phyloP scores from a whole-genome alignment of 2,113 vertebrate species.

The Toxostoma redivivum region DNA sequence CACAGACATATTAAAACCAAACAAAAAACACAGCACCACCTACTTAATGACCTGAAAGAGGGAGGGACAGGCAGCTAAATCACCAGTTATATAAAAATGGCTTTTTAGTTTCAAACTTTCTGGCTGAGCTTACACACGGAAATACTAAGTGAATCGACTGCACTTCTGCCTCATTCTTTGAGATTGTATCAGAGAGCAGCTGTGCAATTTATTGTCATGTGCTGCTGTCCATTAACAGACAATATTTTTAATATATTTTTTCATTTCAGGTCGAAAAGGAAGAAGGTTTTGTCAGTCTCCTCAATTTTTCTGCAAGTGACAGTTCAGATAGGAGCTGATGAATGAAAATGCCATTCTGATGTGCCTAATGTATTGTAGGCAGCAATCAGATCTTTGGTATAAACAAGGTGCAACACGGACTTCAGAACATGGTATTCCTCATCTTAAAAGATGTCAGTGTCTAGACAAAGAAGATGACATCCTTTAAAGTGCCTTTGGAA shows the following conservation, averaged over 20 bases:
- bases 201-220: constrained; percentile 12
- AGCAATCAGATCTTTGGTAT: constrained; percentile 28
- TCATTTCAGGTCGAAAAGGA: constrained; percentile 33
- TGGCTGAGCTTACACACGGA: neutral
- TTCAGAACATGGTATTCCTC: constrained; percentile 34
- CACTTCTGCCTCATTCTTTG: neutral
- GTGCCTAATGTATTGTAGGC: constrained; percentile 1
- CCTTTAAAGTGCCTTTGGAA: constrained; percentile 59
- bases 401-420: constrained; percentile 26
- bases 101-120: constrained; percentile 14
- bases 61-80: neutral
- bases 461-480: constrained; percentile 58
- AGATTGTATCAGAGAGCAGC: neutral
- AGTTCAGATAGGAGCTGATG: constrained; percentile 36
- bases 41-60: constrained; percentile 14
- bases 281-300: constrained; percentile 21
- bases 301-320: constrained; percentile 38
- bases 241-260: constrained; percentile 37
- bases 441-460: constrained; percentile 53
- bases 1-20: constrained; percentile 7
- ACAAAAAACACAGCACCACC: neutral
- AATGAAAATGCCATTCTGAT: constrained; percentile 48
- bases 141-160: neutral
- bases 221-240: neutral
- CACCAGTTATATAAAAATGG: neutral